Evolutionary conservation across 2,888 invertebrate genomes (phyloP).

Genomic region (Drosophila kuntzei): DNA sequence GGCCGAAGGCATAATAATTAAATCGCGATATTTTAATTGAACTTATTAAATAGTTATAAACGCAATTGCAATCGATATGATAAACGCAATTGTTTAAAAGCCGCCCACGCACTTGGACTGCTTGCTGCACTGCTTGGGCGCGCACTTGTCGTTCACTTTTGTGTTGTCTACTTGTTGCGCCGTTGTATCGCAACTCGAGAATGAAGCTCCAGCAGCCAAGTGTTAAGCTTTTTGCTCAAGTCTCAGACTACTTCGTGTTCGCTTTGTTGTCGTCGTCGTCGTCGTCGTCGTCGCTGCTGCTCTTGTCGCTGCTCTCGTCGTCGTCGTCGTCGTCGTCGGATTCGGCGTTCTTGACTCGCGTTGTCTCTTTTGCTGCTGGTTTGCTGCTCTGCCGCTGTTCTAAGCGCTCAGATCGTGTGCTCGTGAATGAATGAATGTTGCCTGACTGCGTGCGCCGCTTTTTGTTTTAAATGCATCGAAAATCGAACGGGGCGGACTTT

Average conservation of each 20-base stretch:
- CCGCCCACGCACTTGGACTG: slow-evolving; percentile 57
- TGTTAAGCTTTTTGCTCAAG: slow-evolving; percentile 73
- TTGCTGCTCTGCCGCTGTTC: slow-evolving; percentile 66
- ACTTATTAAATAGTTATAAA: slow-evolving; percentile 25
- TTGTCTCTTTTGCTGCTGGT: slow-evolving; percentile 37
- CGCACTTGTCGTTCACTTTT: slow-evolving; percentile 19
- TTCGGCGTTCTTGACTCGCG: slow-evolving; percentile 31
- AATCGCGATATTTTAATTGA: slow-evolving; percentile 29
- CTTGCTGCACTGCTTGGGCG: slow-evolving; percentile 56
- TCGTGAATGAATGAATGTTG: slow-evolving; percentile 81
- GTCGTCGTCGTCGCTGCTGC: slow-evolving; percentile 6
- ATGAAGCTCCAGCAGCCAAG: slow-evolving; percentile 73
- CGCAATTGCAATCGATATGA: background rate
- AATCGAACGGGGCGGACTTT: slow-evolving; percentile 1
- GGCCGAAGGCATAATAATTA: slow-evolving; percentile 84
- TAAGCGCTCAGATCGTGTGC: slow-evolving; percentile 82
- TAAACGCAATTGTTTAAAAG: slow-evolving; percentile 3
- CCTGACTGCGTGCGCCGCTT: slow-evolving; percentile 62
- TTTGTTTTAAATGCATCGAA: slow-evolving; percentile 74
- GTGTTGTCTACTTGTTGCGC: slow-evolving; percentile 44
- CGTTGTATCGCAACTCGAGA: slow-evolving; percentile 74
- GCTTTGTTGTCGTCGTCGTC: slow-evolving; percentile 11
- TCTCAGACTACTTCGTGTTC: slow-evolving; percentile 53
- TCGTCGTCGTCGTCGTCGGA: slow-evolving; percentile 9
- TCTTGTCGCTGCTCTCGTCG: slow-evolving; percentile 12